Conservation (phyloP, 2,888 invertebrate species). For the Netelia virgata region DNA sequence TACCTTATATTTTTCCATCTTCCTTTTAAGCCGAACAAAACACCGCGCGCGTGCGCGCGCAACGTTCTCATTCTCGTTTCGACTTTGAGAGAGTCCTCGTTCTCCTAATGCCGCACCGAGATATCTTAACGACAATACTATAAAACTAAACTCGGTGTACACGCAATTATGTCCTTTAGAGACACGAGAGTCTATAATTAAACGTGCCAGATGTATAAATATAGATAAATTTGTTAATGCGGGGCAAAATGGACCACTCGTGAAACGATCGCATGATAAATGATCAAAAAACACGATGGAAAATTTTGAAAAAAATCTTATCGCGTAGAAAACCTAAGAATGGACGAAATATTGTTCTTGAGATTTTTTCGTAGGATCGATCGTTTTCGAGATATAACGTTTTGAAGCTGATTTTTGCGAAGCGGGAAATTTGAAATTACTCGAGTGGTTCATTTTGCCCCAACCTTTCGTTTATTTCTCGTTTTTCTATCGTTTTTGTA, state of each 20-base stretch:
- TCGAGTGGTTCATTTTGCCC: conserved; percentile 27
- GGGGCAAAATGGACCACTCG: conserved; percentile 16
- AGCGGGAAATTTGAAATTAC: conserved; percentile 6
- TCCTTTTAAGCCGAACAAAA: conserved; percentile 52
- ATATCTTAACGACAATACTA: conserved; percentile 55
- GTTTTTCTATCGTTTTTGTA: neutral
- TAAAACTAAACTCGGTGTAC: conserved; percentile 8
- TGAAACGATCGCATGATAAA: neutral
- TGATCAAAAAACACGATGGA: neutral
- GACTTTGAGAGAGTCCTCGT: conserved; percentile 56
- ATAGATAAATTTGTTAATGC: conserved; percentile 6
- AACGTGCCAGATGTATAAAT: conserved; percentile 45
- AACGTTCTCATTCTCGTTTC: conserved; percentile 31
- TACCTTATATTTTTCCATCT: neutral
- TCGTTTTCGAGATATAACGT: neutral
- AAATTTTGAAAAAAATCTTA: neutral
- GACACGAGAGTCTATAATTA: conserved; percentile 44
- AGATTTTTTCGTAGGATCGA: neutral
- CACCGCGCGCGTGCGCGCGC: neutral
- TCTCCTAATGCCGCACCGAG: conserved; percentile 45
- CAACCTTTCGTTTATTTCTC: neutral
- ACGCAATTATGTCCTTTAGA: conserved; percentile 62
- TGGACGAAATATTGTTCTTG: neutral
- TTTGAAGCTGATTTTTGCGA: neutral
- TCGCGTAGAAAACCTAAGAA: neutral